A percentile compares a stretch with the other conserved stretches of the same genome.
Evolutionary conservation across 2,888 invertebrate species (phyloP).

Genomic region (Erebia epiphron): DNA sequence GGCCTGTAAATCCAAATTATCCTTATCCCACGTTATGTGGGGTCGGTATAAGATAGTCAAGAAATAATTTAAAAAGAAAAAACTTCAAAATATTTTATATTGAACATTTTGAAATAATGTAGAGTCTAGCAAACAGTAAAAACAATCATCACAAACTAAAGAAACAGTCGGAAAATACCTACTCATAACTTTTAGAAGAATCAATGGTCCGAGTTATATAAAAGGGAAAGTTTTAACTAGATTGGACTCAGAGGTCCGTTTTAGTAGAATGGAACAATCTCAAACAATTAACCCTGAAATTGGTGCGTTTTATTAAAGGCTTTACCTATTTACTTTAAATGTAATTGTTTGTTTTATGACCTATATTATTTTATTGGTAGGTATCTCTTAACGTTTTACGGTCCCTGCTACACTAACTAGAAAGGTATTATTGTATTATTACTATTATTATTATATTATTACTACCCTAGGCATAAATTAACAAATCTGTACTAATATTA

Average conservation of each 20-base stretch:
- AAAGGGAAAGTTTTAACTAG: slow-evolving; percentile 46
- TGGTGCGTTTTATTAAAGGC: slow-evolving; percentile 33
- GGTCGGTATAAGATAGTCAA: no score
- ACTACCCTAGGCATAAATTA: no score
- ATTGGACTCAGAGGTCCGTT: slow-evolving; percentile 37
- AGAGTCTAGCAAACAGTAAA: background rate
- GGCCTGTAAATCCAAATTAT: no score
- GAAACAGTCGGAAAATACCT: slow-evolving; percentile 13
- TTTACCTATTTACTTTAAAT: slow-evolving; percentile 27
- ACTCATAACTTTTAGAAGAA: slow-evolving; percentile 30
- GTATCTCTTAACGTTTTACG: slow-evolving; percentile 2
- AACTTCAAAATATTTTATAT: no score
- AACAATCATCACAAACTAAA: background rate
- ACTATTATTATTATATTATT: no score
- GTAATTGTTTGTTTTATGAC: slow-evolving; percentile 22
- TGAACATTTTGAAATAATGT: no score
- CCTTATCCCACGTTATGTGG: no score
- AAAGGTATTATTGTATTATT: no score
- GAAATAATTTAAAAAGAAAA: no score
- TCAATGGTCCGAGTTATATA: slow-evolving; percentile 36
- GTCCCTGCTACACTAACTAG: no score
- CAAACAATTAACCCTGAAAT: slow-evolving; percentile 41
- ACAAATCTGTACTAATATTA: no score
- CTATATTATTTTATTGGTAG: slow-evolving; percentile 8
- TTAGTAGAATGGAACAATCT: slow-evolving; percentile 39